Percentiles rank a stretch among this genome's conserved stretches.
phyloP scores from a whole-genome alignment of 2,888 invertebrate species.

The Pristionchus japonicus region DNA sequence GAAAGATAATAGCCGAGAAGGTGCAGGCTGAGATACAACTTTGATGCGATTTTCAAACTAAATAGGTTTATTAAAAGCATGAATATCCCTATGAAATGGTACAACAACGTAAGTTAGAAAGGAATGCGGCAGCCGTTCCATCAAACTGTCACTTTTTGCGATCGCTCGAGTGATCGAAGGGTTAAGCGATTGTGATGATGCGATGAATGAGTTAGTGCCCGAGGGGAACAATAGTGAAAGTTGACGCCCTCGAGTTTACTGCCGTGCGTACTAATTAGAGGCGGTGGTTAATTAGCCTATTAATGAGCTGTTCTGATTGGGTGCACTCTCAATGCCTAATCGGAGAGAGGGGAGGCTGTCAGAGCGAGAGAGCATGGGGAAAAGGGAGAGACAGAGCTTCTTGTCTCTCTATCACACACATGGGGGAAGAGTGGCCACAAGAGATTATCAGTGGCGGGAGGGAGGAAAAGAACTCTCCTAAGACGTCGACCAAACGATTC shows the following conservation, averaged over 20 bases:
- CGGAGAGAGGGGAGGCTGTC: too few relatives aligned
- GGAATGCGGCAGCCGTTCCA: background rate
- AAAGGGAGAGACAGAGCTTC: background rate
- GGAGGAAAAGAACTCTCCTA: constrained; percentile 27
- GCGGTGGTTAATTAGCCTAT: constrained; percentile 3
- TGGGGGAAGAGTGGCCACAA: background rate
- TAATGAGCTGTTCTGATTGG: background rate
- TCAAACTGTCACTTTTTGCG: constrained; percentile 21
- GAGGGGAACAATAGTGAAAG: constrained; percentile 11
- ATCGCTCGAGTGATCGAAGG: background rate
- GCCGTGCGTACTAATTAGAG: background rate
- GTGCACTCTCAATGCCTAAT: background rate
- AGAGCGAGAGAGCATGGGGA: background rate
- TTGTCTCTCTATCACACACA: background rate
- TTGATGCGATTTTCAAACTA: too few relatives aligned
- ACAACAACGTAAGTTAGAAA: background rate
- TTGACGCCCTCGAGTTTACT: background rate
- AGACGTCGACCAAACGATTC: constrained; percentile 44
- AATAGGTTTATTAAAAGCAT: too few relatives aligned
- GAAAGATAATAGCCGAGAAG: too few relatives aligned
- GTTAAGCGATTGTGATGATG: background rate
- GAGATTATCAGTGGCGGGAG: constrained; percentile 26
- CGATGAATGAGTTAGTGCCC: background rate
- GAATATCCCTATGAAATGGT: too few relatives aligned
- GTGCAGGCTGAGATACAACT: too few relatives aligned